phyloP scores from a whole-genome alignment of 2,797 vertebrate genomes.

The Diplodus sargus region DNA sequence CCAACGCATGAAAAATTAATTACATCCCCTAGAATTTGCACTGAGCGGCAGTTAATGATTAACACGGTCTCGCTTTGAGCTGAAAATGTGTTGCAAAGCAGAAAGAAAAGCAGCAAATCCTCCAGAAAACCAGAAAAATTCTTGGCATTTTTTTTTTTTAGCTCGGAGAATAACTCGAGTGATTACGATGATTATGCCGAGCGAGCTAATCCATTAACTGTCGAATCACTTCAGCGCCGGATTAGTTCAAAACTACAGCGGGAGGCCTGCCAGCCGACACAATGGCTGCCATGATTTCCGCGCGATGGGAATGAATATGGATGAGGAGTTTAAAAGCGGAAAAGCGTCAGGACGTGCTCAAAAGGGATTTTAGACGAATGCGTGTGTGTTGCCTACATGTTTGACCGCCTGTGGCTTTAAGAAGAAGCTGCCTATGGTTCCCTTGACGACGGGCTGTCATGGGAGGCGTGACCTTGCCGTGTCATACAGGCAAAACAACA shows the following conservation, averaged over 20 bases:
- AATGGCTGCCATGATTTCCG: neutral
- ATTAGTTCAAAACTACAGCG: conserved; percentile 8
- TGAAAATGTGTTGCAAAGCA: neutral
- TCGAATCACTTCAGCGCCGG: neutral
- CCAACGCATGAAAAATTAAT: neutral
- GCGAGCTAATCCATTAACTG: neutral
- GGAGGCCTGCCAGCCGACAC: neutral
- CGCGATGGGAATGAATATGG: conserved; percentile 6
- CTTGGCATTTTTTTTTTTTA: neutral
- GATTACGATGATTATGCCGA: neutral
- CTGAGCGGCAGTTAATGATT: no score
- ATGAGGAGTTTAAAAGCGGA: neutral
- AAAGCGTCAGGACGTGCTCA: conserved; percentile 3
- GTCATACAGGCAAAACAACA: conserved; percentile 47
- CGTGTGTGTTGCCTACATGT: neutral
- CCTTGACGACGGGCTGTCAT: conserved; percentile 65
- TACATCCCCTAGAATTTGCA: neutral
- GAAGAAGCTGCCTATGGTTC: conserved; percentile 56
- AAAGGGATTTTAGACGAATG: neutral
- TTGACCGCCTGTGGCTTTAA: conserved; percentile 53
- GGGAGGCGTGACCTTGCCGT: conserved; percentile 61
- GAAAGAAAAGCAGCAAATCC: neutral
- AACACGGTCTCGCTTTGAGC: neutral
- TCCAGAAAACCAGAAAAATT: neutral
- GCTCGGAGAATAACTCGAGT: neutral